A percentile compares a stretch with the other conserved stretches of the same genome.
Evolutionary conservation across 1,140 invertebrate species (phyloP).

Genomic region (Plodia interpunctella): DNA sequence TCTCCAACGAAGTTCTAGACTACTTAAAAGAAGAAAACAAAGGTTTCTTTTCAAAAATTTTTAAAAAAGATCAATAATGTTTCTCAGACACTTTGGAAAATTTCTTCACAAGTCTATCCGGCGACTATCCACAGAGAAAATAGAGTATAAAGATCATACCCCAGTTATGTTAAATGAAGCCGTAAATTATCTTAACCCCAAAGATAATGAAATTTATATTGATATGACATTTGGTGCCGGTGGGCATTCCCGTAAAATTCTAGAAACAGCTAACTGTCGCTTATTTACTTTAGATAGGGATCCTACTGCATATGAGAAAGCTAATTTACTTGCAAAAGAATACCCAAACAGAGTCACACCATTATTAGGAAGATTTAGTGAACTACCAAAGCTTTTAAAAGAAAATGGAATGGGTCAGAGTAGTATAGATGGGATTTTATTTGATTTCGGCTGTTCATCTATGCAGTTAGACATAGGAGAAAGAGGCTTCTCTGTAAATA

Average conservation of each 20-base stretch:
- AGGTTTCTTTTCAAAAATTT: constrained; percentile 73
- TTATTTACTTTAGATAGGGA: constrained; percentile 94
- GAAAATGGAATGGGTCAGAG: constrained; percentile 78
- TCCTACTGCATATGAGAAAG: constrained; percentile 84
- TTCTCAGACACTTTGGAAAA: constrained; percentile 26
- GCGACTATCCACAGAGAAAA: constrained; percentile 29
- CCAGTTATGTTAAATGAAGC: constrained; percentile 87
- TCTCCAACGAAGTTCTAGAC: constrained; percentile 84
- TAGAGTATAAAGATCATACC: constrained; percentile 74
- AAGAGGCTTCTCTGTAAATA: constrained; percentile 91
- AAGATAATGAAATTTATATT: constrained; percentile 80
- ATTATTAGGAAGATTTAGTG: constrained; percentile 91
- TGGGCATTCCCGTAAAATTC: constrained; percentile 85
- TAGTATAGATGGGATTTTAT: constrained; percentile 91
- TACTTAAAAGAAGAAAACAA: constrained; percentile 79
- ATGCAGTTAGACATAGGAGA: constrained; percentile 93
- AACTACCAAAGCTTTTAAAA: constrained; percentile 84
- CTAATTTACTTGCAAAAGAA: constrained; percentile 79
- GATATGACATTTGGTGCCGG: constrained; percentile 97
- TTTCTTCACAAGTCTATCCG: constrained; percentile 23
- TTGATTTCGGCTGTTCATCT: constrained; percentile 97
- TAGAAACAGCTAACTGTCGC: constrained; percentile 81
- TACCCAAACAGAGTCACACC: constrained; percentile 86
- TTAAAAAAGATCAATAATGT: constrained; percentile 61
- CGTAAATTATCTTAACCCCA: constrained; percentile 81